Base-by-base conservation (phyloP, 2,888 invertebrate species). In the Drosophila melanocephala region DNA sequence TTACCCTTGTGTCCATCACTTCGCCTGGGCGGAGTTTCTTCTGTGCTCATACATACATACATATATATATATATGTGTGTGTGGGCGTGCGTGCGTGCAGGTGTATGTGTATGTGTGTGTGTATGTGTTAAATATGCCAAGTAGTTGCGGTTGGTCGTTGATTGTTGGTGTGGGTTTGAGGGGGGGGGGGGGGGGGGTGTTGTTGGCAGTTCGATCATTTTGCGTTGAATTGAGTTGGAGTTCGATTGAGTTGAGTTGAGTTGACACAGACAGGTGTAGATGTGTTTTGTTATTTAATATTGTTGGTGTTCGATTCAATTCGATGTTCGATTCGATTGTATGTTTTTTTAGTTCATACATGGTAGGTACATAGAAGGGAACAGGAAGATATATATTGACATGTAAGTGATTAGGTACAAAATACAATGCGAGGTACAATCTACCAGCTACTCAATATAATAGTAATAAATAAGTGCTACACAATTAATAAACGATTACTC, bases 1-100 rank as follows among this genome's bases (percentile, higher is more conserved):
- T 97, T 97, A 98, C 98, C 98, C 97, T 97, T 95, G 96, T 97
- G 94, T 98, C 98, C 95, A 97, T 94, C 94, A 98, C 97, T 96
- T 98, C 98, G 94, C 98, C 98, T 92, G 98, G 98, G 92, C 98
- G 97, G 94, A 98, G 97, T 96, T 97, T 92, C 89, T 93, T 91
- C 92, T 92, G 76, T 37, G 59, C 81, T 72, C 70, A 57, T 60
- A 55, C 64, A 72, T 55, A 64, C 71, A 61, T 59, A 64, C 44
- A 65, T 51, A 64, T 55, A 16, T 19, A 60, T 32, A 32, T 32
- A 33, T 66, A 28, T 58, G 51, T 69, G 51, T 60, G 35, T 22
- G 22, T 66, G 66, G 26, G 37, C 35, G 55, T 55, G 52, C 7
- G 30, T 30, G 14, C 74, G 67, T 37, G 53, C 52, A 60, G 53